Percentiles rank a stretch among this genome's conserved stretches.
Conservation (phyloP, 2,113 vertebrate genomes). For the Psettodes erumei region DNA sequence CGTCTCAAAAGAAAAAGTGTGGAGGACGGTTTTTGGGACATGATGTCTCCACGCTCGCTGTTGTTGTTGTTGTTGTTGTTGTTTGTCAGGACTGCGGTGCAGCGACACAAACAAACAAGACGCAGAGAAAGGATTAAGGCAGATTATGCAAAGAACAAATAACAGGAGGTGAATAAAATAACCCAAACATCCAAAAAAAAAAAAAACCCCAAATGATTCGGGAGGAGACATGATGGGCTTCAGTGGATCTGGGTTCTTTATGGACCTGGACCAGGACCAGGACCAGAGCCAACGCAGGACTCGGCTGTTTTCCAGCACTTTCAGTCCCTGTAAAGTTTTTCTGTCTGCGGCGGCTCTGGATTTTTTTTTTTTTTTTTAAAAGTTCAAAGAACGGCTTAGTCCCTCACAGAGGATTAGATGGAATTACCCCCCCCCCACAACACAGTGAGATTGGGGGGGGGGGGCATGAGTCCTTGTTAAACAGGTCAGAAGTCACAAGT, state of each 20-base stretch:
- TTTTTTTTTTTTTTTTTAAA: slow-evolving; percentile 16
- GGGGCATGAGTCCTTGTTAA: slow-evolving; percentile 10
- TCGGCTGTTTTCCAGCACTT: too few relatives aligned
- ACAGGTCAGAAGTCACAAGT: slow-evolving; percentile 20
- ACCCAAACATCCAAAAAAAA: too few relatives aligned
- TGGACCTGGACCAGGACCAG: too few relatives aligned
- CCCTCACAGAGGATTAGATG: slow-evolving; percentile 57
- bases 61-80: slow-evolving; percentile 9
- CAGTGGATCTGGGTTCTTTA: too few relatives aligned
- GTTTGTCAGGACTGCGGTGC: neutral
- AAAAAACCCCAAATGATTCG: too few relatives aligned
- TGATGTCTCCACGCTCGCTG: slow-evolving; percentile 20
- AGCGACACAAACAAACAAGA: slow-evolving; percentile 16
- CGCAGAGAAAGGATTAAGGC: too few relatives aligned
- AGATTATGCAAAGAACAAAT: too few relatives aligned
- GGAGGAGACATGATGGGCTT: too few relatives aligned
- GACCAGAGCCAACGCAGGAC: too few relatives aligned
- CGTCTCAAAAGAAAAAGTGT: neutral
- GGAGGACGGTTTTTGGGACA: neutral
- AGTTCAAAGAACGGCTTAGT: slow-evolving; percentile 66
- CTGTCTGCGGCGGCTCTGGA: neutral
- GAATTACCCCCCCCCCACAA: slow-evolving; percentile 39
- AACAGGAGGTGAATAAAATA: too few relatives aligned
- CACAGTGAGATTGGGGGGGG: neutral
- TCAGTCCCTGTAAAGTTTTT: too few relatives aligned